Evolutionary conservation across 2,888 invertebrate genomes (phyloP).

Genomic region (Drosophila nigricruria): DNA sequence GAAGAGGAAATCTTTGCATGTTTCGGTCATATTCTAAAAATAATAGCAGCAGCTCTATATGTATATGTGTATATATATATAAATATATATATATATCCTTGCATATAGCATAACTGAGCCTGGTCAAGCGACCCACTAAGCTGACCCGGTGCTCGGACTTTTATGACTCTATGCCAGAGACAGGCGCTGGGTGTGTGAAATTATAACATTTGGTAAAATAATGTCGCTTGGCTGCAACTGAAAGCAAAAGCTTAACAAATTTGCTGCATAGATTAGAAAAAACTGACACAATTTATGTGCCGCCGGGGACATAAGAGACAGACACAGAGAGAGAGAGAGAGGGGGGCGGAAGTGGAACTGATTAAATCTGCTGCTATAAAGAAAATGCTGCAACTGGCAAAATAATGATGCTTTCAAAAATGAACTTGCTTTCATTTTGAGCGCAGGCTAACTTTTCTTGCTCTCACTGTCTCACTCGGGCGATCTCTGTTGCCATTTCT

Average conservation of each 20-base stretch:
- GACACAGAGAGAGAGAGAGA: not conserved
- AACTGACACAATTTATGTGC: constrained; percentile 45
- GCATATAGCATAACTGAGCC: constrained; percentile 27
- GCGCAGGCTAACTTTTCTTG: constrained; percentile 35
- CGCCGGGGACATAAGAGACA: constrained; percentile 3
- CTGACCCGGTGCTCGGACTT: constrained; percentile 70
- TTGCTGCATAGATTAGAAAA: constrained; percentile 65
- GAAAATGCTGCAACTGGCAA: constrained; percentile 39
- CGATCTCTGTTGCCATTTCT: not conserved
- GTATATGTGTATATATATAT: not conserved
- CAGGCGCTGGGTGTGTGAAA: constrained; percentile 58
- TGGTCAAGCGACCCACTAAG: constrained; percentile 74
- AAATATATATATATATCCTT: not conserved
- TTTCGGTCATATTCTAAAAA: constrained; percentile 82
- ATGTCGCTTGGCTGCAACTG: constrained; percentile 70
- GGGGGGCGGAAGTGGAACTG: constrained; percentile 11
- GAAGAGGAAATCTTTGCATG: constrained; percentile 75
- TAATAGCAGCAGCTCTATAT: constrained; percentile 60
- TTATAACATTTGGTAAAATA: constrained; percentile 73
- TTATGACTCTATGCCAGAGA: constrained; percentile 66
- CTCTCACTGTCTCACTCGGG: constrained; percentile 19
- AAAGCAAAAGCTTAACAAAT: constrained; percentile 76
- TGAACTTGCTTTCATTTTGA: constrained; percentile 64
- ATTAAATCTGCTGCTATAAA: constrained; percentile 21
- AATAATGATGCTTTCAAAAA: constrained; percentile 69